Percentiles rank a stretch among this genome's conserved stretches.
Conservation (phyloP, 2,113 vertebrate genomes). For the Prunella himalayana region DNA sequence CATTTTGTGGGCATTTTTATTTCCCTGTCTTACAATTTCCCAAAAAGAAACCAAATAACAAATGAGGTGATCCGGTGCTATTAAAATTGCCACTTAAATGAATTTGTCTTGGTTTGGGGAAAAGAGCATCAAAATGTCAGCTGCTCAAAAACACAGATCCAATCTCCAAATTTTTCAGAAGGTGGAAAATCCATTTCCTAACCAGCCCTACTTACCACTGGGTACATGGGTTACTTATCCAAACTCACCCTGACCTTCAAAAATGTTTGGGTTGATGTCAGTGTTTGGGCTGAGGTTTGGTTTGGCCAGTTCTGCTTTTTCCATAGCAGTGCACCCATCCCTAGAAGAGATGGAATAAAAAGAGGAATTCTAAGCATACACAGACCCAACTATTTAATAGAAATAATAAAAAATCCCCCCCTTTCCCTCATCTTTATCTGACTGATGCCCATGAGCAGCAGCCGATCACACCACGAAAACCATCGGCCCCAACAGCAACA, state of each 20-base stretch:
- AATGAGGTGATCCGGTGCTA: neutral
- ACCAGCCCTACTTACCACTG: slow-evolving; percentile 56
- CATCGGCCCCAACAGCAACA: neutral
- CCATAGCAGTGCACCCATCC: slow-evolving; percentile 36
- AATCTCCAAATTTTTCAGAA: neutral
- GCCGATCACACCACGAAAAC: neutral
- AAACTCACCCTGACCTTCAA: slow-evolving; percentile 61
- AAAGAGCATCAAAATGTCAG: neutral
- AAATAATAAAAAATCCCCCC: neutral
- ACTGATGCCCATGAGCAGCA: fast-evolving
- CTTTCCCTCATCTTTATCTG: neutral
- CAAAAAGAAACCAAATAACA: neutral
- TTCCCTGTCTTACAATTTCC: neutral
- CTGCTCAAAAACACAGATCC: neutral
- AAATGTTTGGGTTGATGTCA: slow-evolving; percentile 65
- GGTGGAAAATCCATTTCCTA: slow-evolving; percentile 64
- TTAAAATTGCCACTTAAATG: neutral
- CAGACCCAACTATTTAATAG: neutral
- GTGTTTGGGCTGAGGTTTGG: slow-evolving; percentile 66
- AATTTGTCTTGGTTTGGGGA: neutral
- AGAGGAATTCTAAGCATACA: neutral
- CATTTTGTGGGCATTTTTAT: neutral
- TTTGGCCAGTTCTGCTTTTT: slow-evolving; percentile 50
- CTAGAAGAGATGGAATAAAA: slow-evolving; percentile 51
- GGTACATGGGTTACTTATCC: slow-evolving; percentile 57